These are phyloP conservation scores for Caenorhabditis becei DNA, from an alignment of 2,888 invertebrate genomes.

Conservation along the genomic window DNA sequence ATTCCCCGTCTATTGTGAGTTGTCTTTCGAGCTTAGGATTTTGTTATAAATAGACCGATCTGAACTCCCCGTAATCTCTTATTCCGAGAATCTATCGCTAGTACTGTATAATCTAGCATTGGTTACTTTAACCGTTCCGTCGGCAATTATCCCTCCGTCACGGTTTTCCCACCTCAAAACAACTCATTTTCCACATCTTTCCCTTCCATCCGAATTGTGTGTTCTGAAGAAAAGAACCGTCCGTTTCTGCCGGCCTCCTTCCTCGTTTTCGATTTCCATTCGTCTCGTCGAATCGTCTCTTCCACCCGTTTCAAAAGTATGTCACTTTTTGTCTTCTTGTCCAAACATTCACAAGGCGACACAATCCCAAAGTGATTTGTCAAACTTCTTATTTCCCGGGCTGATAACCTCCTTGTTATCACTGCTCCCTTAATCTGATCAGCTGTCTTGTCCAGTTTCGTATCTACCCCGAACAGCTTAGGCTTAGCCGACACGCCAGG, in stretches of 20 bases:
- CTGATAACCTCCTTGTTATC: conserved; percentile 24
- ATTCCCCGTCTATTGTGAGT: too few relatives aligned
- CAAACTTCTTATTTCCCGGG: conserved; percentile 14
- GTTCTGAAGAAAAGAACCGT: conserved; percentile 10
- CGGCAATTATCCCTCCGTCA: conserved; percentile 11
- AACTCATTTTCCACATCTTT: neutral
- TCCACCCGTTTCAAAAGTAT: conserved; percentile 56
- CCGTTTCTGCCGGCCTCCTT: conserved; percentile 5
- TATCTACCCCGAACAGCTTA: neutral
- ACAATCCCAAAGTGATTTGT: conserved; percentile 43
- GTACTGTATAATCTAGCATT: neutral
- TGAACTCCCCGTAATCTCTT: too few relatives aligned
- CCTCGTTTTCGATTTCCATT: conserved; percentile 15
- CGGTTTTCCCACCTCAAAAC: conserved; percentile 10
- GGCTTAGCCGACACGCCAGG: neutral
- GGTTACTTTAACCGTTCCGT: neutral
- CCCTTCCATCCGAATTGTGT: neutral
- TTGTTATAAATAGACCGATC: too few relatives aligned
- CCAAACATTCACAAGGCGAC: conserved; percentile 48
- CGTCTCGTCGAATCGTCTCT: conserved; percentile 27
- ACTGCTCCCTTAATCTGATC: neutral
- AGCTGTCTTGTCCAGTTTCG: conserved; percentile 6
- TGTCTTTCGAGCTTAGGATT: too few relatives aligned
- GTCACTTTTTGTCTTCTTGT: conserved; percentile 56
- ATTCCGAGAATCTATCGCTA: too few relatives aligned